These are phyloP conservation scores for Caerostris darwini DNA, from an alignment of 1,140 invertebrate genomes.

Conservation along the genomic window DNA sequence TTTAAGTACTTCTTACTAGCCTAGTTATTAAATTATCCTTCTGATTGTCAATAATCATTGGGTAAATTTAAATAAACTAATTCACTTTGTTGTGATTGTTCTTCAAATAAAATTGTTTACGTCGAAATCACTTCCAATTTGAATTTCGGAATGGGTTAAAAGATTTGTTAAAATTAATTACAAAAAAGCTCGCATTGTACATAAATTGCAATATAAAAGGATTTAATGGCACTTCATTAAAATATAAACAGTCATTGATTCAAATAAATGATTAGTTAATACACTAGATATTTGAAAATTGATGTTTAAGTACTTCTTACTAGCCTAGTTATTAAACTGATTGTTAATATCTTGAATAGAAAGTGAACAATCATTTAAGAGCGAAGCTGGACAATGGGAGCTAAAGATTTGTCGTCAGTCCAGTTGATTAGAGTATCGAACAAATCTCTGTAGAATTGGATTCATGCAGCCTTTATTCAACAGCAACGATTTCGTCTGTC, in stretches of 20 bases:
- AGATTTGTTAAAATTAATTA: background rate
- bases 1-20: constrained; percentile 27
- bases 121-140: background rate
- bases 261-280: background rate
- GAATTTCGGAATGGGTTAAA: background rate
- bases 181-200: background rate
- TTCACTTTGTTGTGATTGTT: background rate
- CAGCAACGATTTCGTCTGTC: constrained; percentile 71
- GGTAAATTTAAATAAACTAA: background rate
- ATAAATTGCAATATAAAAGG: no score
- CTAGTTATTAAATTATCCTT: constrained; percentile 67
- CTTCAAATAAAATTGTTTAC: background rate
- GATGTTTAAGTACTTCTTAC: constrained; percentile 25
- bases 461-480: constrained; percentile 60
- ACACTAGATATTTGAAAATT: background rate
- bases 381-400: constrained; percentile 49
- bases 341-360: constrained; percentile 65
- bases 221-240: background rate
- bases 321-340: constrained; percentile 69
- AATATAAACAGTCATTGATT: background rate
- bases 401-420: constrained; percentile 63
- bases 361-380: constrained; percentile 67
- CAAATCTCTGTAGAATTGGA: constrained; percentile 65
- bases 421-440: constrained; percentile 70
- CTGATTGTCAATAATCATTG: background rate